These are phyloP conservation scores for Pteruthius melanotis DNA, from an alignment of 2,113 vertebrate genomes.

Conservation along the genomic window DNA sequence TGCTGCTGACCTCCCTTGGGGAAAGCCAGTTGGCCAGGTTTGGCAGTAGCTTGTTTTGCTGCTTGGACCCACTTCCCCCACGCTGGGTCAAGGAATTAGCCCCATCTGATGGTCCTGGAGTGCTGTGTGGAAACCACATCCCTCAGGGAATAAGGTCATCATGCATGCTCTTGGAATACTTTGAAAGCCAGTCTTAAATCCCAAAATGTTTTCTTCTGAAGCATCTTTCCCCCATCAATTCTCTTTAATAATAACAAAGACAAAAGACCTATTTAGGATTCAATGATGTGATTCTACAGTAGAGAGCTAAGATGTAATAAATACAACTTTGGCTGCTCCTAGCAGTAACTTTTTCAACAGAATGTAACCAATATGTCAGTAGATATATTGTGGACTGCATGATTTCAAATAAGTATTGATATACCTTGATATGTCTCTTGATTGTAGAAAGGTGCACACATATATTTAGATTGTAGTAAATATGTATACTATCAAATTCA, in stretches of 20 bases:
- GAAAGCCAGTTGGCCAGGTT: background rate
- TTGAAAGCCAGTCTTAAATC: background rate
- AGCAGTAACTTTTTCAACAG: slow-evolving; percentile 1
- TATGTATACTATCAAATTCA: background rate
- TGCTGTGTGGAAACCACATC: background rate
- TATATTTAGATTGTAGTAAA: background rate
- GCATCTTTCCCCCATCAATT: background rate
- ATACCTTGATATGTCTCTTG: background rate
- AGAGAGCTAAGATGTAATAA: background rate
- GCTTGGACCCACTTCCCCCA: background rate
- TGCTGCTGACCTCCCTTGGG: background rate
- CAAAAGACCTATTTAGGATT: background rate
- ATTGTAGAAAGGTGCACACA: background rate
- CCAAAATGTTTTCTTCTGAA: background rate
- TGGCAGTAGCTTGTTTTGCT: background rate
- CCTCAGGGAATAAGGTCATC: background rate
- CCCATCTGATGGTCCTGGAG: background rate
- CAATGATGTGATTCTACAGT: background rate
- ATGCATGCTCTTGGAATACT: background rate
- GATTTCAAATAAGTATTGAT: slow-evolving; percentile 8
- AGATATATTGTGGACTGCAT: background rate
- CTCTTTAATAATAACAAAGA: background rate
- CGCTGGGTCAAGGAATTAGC: background rate
- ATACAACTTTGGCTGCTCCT: background rate
- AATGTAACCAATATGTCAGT: background rate